Percentiles rank a stretch among this genome's conserved stretches.
Conservation (phyloP, 1,140 invertebrate species). For the Drosophila lacteicornis region DNA sequence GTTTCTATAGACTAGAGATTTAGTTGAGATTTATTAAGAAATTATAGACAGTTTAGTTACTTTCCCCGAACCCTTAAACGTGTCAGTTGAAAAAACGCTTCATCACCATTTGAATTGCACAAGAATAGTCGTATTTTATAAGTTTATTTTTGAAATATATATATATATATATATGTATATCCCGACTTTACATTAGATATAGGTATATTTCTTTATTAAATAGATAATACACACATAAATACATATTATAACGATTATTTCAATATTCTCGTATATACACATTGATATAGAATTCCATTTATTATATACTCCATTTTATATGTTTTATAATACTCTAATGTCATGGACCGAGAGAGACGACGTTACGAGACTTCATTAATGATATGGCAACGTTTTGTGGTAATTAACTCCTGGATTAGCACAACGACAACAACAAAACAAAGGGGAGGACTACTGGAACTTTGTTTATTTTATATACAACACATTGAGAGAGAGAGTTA, state of each 20-base stretch:
- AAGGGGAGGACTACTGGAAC: slow-evolving; percentile 28
- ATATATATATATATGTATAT: slow-evolving; percentile 34
- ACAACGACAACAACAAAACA: slow-evolving; percentile 41
- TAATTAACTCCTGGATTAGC: slow-evolving; percentile 39
- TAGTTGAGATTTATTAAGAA: background rate
- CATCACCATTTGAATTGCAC: slow-evolving; percentile 33
- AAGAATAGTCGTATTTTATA: slow-evolving; percentile 44
- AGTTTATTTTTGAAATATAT: slow-evolving; percentile 53
- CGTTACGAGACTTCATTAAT: slow-evolving; percentile 38
- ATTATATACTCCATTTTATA: slow-evolving; percentile 4
- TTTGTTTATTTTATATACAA: slow-evolving; percentile 65
- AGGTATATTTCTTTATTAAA: slow-evolving; percentile 6
- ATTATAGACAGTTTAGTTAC: too few relatives aligned
- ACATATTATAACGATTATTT: slow-evolving; percentile 29
- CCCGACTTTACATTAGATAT: slow-evolving; percentile 39
- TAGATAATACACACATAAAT: slow-evolving; percentile 30
- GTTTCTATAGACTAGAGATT: too few relatives aligned
- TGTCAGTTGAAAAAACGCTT: slow-evolving; percentile 26
- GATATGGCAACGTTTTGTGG: slow-evolving; percentile 51
- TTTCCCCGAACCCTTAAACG: background rate
- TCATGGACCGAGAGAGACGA: slow-evolving; percentile 32
- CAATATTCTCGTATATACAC: slow-evolving; percentile 53
- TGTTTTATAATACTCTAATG: slow-evolving; percentile 17
- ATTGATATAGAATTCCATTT: slow-evolving; percentile 23
- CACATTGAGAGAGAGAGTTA: slow-evolving; percentile 68